Percentiles rank a stretch among this genome's conserved stretches.
Evolutionary conservation across 2,113 vertebrate species (phyloP).

Genomic region (Muntiacus muntjak): DNA sequence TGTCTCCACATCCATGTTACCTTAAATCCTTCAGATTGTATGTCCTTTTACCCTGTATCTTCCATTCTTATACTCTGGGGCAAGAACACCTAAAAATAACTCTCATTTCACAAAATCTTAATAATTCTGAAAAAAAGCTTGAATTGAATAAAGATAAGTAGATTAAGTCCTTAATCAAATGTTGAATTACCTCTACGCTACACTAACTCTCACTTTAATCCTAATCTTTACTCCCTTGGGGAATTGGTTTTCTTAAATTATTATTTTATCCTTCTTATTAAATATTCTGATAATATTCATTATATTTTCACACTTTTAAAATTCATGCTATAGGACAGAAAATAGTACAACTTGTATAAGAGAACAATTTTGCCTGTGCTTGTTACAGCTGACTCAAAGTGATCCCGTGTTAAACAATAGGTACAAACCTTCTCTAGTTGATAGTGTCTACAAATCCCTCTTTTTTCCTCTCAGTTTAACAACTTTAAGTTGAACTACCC

Average conservation of each 20-base stretch:
- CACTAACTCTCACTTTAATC: constrained; percentile 63
- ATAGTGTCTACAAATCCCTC: neutral
- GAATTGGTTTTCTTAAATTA: constrained; percentile 55
- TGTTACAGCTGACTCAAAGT: neutral
- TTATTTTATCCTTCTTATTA: constrained; percentile 61
- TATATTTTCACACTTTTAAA: constrained; percentile 33
- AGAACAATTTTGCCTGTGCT: neutral
- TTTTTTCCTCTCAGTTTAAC: constrained; percentile 8
- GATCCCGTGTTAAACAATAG: neutral
- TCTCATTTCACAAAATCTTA: constrained; percentile 57
- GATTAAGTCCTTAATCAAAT: constrained; percentile 72
- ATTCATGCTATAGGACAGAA: neutral
- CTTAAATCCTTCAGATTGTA: constrained; percentile 26
- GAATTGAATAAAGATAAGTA: constrained; percentile 70
- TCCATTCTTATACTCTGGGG: constrained; percentile 24
- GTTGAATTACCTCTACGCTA: constrained; percentile 61
- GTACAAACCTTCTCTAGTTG: neutral
- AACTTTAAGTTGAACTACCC: neutral
- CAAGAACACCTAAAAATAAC: constrained; percentile 62
- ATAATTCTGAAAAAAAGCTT: constrained; percentile 59
- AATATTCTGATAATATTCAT: constrained; percentile 49
- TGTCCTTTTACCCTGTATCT: constrained; percentile 40
- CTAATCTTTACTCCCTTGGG: constrained; percentile 64
- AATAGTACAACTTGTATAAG: neutral
- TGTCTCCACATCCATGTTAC: constrained; percentile 28